Evolutionary conservation across 2,797 vertebrate species (phyloP), one percentile per base, ranked within the genome.

Genomic region (Saguinus oedipus): DNA sequence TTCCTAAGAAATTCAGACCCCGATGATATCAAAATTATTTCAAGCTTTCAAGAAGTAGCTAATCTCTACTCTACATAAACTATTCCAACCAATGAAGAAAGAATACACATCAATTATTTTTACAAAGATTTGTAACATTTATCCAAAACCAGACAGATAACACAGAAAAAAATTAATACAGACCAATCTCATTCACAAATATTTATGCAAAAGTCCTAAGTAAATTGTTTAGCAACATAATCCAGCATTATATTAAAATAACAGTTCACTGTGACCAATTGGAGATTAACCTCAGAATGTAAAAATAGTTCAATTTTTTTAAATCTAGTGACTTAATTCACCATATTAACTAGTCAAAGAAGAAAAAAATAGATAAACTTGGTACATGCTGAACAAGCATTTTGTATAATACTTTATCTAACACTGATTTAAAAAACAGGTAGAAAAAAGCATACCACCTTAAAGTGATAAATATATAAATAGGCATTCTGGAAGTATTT

Each of bases 191-290:
- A 86, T 48, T 75, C 59, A 96, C 33, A 95, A 84, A 90, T 68
- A 85, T 17, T 44, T 59, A 84, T 76, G 79, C 20, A 94, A 85
- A 85, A 76, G 72, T 94, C 20, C 76, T 55, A 81, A 72, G 44
- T 9, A 83, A 80, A 76, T 80, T 61, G 24, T 75, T 82, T n/a
- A 79, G 7, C 68, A 92, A 92, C 81, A 39, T 1, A 81, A 22
- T 59, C 36, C 26, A 95, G 61, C 15, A 76, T 36, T 93, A 79
- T 70, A 48, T 42, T 92, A 90, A 96, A 95, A 72, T 93, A 83
- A 86, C 24, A 74, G 90, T 26, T 91, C 55, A 93, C 57, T 33
- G 24, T 57, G 53, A 87, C 36, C 30, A 96, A 94, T 5, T 83
- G 7, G 13, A 96, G 8, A 92, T 84, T 92, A 72, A 72, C 10